Conservation (phyloP, 2,113 vertebrate genomes). For the Ictalurus punctatus region DNA sequence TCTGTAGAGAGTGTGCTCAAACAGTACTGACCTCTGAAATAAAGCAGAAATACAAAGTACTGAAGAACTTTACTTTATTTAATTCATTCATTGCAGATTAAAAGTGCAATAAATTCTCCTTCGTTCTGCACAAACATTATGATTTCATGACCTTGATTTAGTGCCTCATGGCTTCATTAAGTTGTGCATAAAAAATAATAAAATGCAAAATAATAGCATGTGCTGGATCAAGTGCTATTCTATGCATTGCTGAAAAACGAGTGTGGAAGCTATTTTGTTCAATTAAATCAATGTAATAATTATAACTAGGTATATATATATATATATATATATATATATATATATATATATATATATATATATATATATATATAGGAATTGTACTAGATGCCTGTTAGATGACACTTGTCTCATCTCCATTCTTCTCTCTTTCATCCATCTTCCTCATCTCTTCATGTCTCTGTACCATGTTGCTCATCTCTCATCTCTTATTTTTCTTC, state of each 20-base stretch:
- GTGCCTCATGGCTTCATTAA: not conserved
- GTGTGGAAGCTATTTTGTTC: not conserved
- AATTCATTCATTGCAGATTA: not conserved
- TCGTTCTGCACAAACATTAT: not conserved
- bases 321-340: too few relatives aligned
- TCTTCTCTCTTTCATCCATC: constrained; percentile 7
- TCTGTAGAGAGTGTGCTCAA: not conserved
- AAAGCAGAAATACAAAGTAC: not conserved
- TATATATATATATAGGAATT: too few relatives aligned
- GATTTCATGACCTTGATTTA: not conserved
- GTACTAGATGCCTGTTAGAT: too few relatives aligned
- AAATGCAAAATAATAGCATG: too few relatives aligned
- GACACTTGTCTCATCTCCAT: not conserved
- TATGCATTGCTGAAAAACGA: not conserved
- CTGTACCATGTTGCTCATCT: not conserved
- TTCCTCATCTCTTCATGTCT: not conserved
- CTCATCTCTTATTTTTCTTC: not conserved
- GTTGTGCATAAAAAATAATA: not conserved
- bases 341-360: too few relatives aligned
- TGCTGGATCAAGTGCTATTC: not conserved
- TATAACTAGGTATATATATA: not conserved
- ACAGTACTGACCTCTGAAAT: not conserved
- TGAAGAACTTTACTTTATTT: not conserved
- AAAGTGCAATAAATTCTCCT: too few relatives aligned
- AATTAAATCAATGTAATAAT: not conserved